These are phyloP conservation scores for Heliothis virescens DNA, from an alignment of 1,140 invertebrate species.

Conservation along the genomic window DNA sequence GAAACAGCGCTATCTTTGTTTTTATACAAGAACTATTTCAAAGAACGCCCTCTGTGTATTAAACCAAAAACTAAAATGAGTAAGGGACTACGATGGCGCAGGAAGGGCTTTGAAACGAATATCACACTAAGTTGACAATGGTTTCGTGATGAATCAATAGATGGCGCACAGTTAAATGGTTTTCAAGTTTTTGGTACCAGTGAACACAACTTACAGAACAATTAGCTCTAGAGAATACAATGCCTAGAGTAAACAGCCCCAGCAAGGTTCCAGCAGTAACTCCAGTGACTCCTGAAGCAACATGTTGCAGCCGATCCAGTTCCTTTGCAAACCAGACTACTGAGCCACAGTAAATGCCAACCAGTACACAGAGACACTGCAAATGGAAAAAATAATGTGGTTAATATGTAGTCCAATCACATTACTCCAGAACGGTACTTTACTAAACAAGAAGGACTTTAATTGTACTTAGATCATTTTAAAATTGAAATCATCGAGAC, in stretches of 20 bases:
- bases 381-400: constrained; percentile 50
- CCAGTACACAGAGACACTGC: constrained; percentile 87
- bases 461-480: too few relatives aligned
- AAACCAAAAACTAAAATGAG: background rate
- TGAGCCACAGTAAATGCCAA: constrained; percentile 87
- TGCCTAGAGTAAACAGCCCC: constrained; percentile 89
- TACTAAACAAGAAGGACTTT: too few relatives aligned
- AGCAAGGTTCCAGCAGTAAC: constrained; percentile 89
- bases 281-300: constrained; percentile 88
- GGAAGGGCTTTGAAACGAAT: background rate
- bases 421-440: too few relatives aligned
- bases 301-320: constrained; percentile 88
- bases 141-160: background rate
- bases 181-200: background rate
- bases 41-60: background rate
- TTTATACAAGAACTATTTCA: background rate
- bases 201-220: constrained; percentile 79
- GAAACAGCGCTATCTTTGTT: constrained; percentile 36
- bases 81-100: background rate
- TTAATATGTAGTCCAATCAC: too few relatives aligned
- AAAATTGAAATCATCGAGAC: too few relatives aligned
- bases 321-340: constrained; percentile 88
- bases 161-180: background rate
- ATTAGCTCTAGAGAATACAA: constrained; percentile 89
- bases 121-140: background rate